Conservation (phyloP, 2,797 vertebrate genomes). For the Enteromius thamalakanensis region DNA sequence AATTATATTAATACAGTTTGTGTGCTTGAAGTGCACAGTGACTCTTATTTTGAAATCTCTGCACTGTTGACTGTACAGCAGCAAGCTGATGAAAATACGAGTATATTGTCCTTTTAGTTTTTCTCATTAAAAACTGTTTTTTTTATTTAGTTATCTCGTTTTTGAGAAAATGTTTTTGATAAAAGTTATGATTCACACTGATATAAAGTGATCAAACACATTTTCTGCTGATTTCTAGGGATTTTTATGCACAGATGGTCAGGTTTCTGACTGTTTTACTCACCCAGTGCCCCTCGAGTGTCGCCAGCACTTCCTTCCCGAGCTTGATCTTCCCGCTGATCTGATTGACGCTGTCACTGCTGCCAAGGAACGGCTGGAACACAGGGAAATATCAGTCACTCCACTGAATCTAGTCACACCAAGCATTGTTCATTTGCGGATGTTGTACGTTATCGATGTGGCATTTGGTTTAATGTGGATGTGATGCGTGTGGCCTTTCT, state of each 20-base stretch:
- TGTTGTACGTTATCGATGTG: background rate
- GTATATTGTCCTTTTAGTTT: background rate
- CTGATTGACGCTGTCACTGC: slow-evolving; percentile 94
- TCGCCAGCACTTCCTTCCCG: slow-evolving; percentile 95
- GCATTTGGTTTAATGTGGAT: background rate
- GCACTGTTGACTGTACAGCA: no score
- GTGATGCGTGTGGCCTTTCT: slow-evolving; percentile 9
- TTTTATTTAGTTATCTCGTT: no score
- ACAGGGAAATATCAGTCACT: slow-evolving; percentile 31
- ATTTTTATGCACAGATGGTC: background rate
- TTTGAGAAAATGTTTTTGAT: no score
- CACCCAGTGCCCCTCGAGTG: slow-evolving; percentile 97
- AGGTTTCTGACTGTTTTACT: slow-evolving; percentile 61
- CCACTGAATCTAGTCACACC: background rate
- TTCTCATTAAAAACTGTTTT: background rate
- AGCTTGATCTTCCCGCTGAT: slow-evolving; percentile 95
- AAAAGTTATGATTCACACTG: no score
- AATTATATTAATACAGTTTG: no score
- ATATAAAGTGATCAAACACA: background rate
- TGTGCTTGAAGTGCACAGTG: no score
- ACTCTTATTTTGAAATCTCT: no score
- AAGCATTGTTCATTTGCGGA: no score
- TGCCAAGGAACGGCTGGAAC: slow-evolving; percentile 92
- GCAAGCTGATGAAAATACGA: background rate
- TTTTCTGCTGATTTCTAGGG: background rate